These are phyloP conservation scores for Geotrupes spiniger DNA, from an alignment of 2,888 invertebrate species.

Conservation along the genomic window DNA sequence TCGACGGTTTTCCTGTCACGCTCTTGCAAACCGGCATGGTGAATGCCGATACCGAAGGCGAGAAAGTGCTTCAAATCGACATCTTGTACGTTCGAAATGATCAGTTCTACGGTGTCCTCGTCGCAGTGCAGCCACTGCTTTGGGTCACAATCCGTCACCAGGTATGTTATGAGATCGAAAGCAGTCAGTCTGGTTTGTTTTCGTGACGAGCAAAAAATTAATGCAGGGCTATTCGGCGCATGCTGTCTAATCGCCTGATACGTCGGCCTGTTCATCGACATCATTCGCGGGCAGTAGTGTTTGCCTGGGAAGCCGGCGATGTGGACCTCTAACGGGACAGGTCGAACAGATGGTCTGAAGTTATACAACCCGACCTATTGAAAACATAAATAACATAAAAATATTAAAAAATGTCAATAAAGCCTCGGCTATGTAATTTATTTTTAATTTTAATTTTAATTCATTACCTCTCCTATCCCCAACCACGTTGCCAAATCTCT, in stretches of 20 bases:
- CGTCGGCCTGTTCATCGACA: constrained; percentile 98
- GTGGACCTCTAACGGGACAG: constrained; percentile 91
- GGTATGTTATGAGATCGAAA: constrained; percentile 85
- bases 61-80: constrained; percentile 89
- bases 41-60: constrained; percentile 96
- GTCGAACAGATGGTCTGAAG: constrained; percentile 95
- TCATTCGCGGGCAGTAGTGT: constrained; percentile 99
- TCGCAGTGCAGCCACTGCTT: constrained; percentile 92
- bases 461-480: constrained; percentile 64
- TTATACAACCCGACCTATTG: constrained; percentile 92
- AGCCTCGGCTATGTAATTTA: constrained; percentile 5
- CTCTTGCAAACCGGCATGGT: constrained; percentile 96
- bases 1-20: constrained; percentile 88
- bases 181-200: constrained; percentile 96
- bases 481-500: constrained; percentile 96
- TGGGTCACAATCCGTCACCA: constrained; percentile 88
- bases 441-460: neutral
- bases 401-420: neutral
- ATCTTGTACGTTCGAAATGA: constrained; percentile 62
- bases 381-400: constrained; percentile 24
- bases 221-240: constrained; percentile 85
- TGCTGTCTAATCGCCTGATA: constrained; percentile 93
- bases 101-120: constrained; percentile 81
- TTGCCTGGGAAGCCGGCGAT: constrained; percentile 91
- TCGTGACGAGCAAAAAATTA: constrained; percentile 95